Evolutionary conservation across 2,113 vertebrate species (phyloP).

Genomic region (Aspidoscelis tigris): DNA sequence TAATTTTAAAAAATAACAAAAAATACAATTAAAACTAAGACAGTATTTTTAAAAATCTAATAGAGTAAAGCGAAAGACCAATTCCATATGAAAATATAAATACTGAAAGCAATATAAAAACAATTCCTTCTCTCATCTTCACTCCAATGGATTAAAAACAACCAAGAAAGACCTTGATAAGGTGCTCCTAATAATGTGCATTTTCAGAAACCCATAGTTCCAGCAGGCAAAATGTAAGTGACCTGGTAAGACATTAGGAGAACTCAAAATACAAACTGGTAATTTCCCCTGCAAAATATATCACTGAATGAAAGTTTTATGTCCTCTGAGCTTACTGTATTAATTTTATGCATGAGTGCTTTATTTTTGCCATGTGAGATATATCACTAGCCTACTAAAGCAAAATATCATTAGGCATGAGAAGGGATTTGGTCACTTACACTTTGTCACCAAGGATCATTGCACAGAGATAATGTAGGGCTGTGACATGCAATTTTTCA

Average conservation of each 20-base stretch:
- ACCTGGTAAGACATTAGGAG: constrained; percentile 57
- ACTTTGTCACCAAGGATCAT: constrained; percentile 70
- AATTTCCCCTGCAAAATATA: constrained; percentile 64
- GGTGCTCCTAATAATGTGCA: background rate
- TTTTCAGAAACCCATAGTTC: constrained; percentile 23
- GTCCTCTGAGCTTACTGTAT: constrained; percentile 69
- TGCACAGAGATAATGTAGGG: constrained; percentile 68
- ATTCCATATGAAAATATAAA: background rate
- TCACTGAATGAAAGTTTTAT: constrained; percentile 68
- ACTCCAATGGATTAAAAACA: background rate
- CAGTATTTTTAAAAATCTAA: no score
- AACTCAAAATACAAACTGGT: constrained; percentile 56
- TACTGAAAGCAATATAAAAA: background rate
- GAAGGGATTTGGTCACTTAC: constrained; percentile 70
- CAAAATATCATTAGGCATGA: constrained; percentile 67
- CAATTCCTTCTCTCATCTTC: constrained; percentile 17
- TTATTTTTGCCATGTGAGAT: constrained; percentile 71
- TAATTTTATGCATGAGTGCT: constrained; percentile 77
- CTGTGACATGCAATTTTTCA: constrained; percentile 61
- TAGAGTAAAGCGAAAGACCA: no score
- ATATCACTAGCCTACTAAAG: constrained; percentile 59
- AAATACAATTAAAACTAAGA: no score
- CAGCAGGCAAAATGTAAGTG: constrained; percentile 48
- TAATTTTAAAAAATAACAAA: no score
- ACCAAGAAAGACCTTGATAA: constrained; percentile 12